Base-by-base conservation (phyloP, 1,140 invertebrate species). In the Manduca sexta region DNA sequence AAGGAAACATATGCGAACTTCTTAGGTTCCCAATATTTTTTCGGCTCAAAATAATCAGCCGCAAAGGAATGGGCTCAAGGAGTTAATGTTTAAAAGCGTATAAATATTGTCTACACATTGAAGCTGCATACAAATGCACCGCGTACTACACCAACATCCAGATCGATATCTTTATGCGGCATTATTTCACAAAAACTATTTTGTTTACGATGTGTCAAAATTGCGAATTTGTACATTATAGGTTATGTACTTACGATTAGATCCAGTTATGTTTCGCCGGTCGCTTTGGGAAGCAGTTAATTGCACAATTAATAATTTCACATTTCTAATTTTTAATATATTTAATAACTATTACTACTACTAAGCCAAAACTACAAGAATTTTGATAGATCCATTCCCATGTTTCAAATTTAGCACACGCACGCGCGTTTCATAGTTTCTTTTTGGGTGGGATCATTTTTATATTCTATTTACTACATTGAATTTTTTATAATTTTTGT, bases 341-440 rank as follows among this genome's bases (percentile, higher is more conserved):
- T 57, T 65, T 65, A 66, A 60, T 29, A 18, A 49, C 45, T 39
- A 55, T 65, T 70, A 61, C 34, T 66, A 45, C 65, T 62, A 56
- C 56, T 58, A 56, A 58, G 18, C 40, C 45, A 34, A 50, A 64
- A 64, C 58, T 64, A 73, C 64, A 57, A 66, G 47, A 77, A 79
- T 77, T 80, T 84, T 75, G 70, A 75, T 59, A 64, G 67, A 60
- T 71, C 59, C 70, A 74, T 75, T 64, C 64, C 63, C 50, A 74
- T 73, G 61, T 78, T 79, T 75, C 72, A 79, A 80, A 80, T 72
- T 82, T 74, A 68, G 67, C 76, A 73, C 65, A 74, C 60, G 64
- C 64, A 68, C 71, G 69, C 60, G 60, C 60, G 49, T 49, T 56
- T 43, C 41, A 30, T 13, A 18, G 30, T 35, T 49, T 35, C 44